A percentile compares a stretch with the other conserved stretches of the same genome.
phyloP scores from a whole-genome alignment of 2,797 vertebrate genomes.

The Enoplosus armatus region DNA sequence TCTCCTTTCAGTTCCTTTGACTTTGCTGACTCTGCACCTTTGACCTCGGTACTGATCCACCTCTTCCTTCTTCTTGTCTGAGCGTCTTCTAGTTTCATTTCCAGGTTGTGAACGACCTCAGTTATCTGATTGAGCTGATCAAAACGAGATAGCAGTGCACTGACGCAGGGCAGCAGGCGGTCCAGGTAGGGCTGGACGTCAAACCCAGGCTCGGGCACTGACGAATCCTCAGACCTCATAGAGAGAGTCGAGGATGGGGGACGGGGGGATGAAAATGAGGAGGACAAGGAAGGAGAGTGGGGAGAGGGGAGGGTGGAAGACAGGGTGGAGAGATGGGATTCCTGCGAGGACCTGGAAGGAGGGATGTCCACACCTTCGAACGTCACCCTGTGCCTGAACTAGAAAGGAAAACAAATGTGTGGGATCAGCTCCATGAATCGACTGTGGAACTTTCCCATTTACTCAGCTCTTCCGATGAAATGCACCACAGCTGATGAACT shows the following conservation, averaged over 20 bases:
- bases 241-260: conserved; percentile 71
- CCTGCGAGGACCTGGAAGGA: conserved; percentile 80
- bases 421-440: conserved; percentile 7
- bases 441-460: not conserved
- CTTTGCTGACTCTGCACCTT: conserved; percentile 27
- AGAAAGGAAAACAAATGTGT: conserved; percentile 11
- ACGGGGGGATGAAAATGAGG: conserved; percentile 56
- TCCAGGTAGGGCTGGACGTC: conserved; percentile 77
- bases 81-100: conserved; percentile 76
- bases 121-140: conserved; percentile 83
- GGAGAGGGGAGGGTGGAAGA: conserved; percentile 52
- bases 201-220: conserved; percentile 53
- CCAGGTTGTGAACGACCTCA: conserved; percentile 80
- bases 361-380: conserved; percentile 86
- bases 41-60: conserved; percentile 38
- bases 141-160: conserved; percentile 77
- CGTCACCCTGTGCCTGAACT: conserved; percentile 89
- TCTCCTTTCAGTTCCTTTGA: conserved; percentile 38
- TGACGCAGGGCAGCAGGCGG: conserved; percentile 76
- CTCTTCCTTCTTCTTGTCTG: conserved; percentile 66
- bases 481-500: not conserved
- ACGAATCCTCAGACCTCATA: conserved; percentile 71
- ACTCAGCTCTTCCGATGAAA: not conserved
- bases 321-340: conserved; percentile 68
- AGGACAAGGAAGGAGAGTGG: conserved; percentile 47